phyloP scores from a whole-genome alignment of 2,113 vertebrate species.

The Eidolon helvum region DNA sequence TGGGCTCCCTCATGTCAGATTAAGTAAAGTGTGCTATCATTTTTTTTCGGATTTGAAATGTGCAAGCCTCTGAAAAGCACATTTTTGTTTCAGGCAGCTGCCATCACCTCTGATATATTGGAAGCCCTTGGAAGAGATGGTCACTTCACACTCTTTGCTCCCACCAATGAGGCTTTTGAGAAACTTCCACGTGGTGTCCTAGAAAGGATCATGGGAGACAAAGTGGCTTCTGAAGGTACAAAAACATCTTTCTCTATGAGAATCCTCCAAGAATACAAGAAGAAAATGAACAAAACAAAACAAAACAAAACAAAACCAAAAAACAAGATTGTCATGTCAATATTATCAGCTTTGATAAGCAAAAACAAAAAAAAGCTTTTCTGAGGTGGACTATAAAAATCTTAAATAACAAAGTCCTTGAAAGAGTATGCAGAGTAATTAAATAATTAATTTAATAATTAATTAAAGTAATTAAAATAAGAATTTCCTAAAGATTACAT shows the following conservation, averaged over 20 bases:
- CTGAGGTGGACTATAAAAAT: background rate
- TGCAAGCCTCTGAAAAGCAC: background rate
- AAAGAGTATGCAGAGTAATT: background rate
- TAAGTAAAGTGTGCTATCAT: background rate
- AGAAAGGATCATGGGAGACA: conserved; percentile 91
- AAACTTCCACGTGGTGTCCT: conserved; percentile 88
- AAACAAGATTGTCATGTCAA: background rate
- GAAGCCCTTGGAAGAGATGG: conserved; percentile 90
- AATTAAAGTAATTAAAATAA: background rate
- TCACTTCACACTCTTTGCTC: conserved; percentile 96
- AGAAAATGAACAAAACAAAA: background rate
- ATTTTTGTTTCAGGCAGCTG: conserved; percentile 85
- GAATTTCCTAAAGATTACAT: background rate
- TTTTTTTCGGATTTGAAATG: background rate
- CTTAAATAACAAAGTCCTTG: background rate
- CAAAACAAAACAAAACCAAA: too few species aligned
- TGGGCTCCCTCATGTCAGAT: background rate
- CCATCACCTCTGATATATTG: conserved; percentile 86
- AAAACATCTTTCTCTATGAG: background rate
- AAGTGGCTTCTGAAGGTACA: conserved; percentile 91
- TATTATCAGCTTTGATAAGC: background rate
- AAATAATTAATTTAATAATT: background rate
- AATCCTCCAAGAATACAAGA: background rate
- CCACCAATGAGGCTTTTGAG: conserved; percentile 95
- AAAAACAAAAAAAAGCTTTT: background rate